Evolutionary conservation across 1,140 invertebrate species (phyloP).

Genomic region (Drosophila santomea): DNA sequence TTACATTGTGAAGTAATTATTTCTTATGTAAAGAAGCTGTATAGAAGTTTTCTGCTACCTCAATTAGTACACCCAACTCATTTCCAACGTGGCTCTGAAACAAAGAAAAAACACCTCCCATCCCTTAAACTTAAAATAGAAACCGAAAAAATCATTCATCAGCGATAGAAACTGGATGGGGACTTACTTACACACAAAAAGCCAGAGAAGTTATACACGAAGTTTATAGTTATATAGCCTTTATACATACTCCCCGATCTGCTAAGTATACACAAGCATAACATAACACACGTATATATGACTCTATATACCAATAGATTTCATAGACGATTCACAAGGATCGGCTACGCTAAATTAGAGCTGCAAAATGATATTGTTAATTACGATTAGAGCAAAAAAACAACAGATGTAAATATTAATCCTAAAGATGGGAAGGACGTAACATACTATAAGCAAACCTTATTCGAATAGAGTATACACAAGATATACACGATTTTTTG

Average conservation of each 20-base stretch:
- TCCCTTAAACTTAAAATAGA: constrained; percentile 18
- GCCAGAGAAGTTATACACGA: constrained; percentile 61
- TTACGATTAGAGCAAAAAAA: constrained; percentile 19
- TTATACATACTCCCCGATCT: constrained; percentile 49
- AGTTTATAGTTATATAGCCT: constrained; percentile 69
- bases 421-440: constrained; percentile 12
- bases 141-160: constrained; percentile 25
- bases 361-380: constrained; percentile 52
- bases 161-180: constrained; percentile 19
- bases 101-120: not conserved
- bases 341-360: constrained; percentile 35
- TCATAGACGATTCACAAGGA: constrained; percentile 25
- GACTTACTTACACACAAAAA: constrained; percentile 39
- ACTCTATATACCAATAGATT: constrained; percentile 45
- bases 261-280: constrained; percentile 43
- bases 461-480: constrained; percentile 59
- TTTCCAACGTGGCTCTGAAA: not conserved
- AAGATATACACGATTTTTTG: constrained; percentile 69
- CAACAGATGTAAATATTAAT: constrained; percentile 63
- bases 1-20: too few relatives aligned
- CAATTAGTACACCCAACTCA: constrained; percentile 1
- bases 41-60: constrained; percentile 1
- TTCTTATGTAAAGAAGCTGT: not conserved
- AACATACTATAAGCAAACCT: constrained; percentile 38
- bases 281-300: constrained; percentile 44